Percentiles rank a stretch among this genome's conserved stretches.
These are phyloP conservation scores for Hylomyscus alleni DNA, from an alignment of 2,797 vertebrate species.

Conservation along the genomic window DNA sequence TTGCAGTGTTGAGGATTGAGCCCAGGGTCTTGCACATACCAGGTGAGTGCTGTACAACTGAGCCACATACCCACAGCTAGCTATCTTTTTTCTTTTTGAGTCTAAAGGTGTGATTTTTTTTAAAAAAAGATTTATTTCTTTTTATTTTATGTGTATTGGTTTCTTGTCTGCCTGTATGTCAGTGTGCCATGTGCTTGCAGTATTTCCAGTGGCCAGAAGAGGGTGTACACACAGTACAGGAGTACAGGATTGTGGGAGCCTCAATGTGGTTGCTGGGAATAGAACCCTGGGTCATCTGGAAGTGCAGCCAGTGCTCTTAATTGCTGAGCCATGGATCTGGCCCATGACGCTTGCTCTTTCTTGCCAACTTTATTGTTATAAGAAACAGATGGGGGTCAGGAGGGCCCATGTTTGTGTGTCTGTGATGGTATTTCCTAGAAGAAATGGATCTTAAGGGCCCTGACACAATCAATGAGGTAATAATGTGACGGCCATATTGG, in stretches of 20 bases:
- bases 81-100: not conserved
- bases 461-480: not conserved
- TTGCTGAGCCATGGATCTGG: not conserved
- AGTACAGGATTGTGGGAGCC: not conserved
- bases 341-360: not conserved
- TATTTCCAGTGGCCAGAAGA: not conserved
- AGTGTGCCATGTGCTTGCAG: not conserved
- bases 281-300: not conserved
- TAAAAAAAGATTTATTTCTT: not conserved
- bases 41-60: not conserved
- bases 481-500: rapidly evolving
- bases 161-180: not conserved
- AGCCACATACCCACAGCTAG: not conserved
- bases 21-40: not conserved
- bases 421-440: not conserved
- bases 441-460: not conserved
- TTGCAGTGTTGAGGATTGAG: not conserved
- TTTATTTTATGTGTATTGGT: not conserved
- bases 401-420: not conserved
- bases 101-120: not conserved
- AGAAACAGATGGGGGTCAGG: not conserved
- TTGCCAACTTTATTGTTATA: not conserved
- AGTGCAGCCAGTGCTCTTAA: not conserved
- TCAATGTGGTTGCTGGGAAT: not conserved
- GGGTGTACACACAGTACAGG: not conserved